Conservation (phyloP, 2,113 vertebrate genomes). For the Rhabdomys dilectus region DNA sequence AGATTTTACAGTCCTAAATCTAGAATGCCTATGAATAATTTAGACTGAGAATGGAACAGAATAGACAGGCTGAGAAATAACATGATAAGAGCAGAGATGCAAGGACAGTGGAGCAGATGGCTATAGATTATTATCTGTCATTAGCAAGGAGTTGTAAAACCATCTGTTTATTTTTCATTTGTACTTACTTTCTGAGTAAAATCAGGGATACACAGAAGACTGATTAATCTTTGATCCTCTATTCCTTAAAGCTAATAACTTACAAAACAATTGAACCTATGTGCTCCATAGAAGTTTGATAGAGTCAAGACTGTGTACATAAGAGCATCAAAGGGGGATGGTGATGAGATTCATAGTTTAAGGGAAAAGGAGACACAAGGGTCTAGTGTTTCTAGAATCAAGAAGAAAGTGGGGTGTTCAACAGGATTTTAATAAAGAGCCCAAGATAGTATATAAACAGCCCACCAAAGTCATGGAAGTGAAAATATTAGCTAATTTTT, state of each 20-base stretch:
- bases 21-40: conserved; percentile 52
- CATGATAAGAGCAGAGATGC: not conserved
- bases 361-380: not conserved
- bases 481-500: not conserved
- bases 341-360: not conserved
- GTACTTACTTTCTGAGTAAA: not conserved
- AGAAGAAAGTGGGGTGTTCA: not conserved
- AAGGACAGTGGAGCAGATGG: not conserved
- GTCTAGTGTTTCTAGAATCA: conserved; percentile 20
- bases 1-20: conserved; percentile 46
- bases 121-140: conserved; percentile 8
- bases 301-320: not conserved
- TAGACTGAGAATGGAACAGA: conserved; percentile 24
- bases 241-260: not conserved
- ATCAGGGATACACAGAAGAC: not conserved
- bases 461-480: not conserved
- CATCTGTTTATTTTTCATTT: conserved; percentile 34
- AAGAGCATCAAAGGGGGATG: not conserved
- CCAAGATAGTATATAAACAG: not conserved
- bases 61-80: conserved; percentile 17
- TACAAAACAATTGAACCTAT: not conserved
- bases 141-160: conserved; percentile 39
- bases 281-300: not conserved
- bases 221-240: conserved; percentile 20
- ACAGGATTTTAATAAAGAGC: conserved; percentile 28